Conservation (phyloP, 2,113 vertebrate genomes). For the Scalopus aquaticus region DNA sequence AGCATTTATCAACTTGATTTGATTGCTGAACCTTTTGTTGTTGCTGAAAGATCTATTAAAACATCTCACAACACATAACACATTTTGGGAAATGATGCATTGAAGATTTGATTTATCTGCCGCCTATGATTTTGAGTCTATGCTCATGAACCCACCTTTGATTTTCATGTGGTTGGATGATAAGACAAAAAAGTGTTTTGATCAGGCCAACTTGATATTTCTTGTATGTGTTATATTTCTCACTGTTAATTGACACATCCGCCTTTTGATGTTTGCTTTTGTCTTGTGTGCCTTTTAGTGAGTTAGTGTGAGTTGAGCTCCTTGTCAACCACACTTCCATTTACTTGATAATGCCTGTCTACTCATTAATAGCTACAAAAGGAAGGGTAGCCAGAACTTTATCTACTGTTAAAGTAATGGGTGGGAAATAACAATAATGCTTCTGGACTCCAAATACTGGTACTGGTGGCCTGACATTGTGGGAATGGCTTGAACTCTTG, state of each 20-base stretch:
- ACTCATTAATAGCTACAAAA: not conserved
- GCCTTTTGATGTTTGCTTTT: constrained; percentile 42
- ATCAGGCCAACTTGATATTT: constrained; percentile 10
- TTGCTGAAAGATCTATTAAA: constrained; percentile 40
- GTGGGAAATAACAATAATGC: not conserved
- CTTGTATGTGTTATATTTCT: constrained; percentile 17
- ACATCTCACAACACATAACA: not conserved
- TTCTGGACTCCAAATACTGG: not conserved
- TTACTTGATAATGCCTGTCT: constrained; percentile 25
- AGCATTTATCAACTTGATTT: not conserved
- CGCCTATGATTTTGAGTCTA: not conserved
- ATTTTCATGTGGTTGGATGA: constrained; percentile 36
- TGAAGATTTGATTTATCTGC: constrained; percentile 29
- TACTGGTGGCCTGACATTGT: not conserved
- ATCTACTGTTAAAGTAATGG: not conserved
- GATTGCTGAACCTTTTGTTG: constrained; percentile 19
- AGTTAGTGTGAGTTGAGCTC: not conserved
- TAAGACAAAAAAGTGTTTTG: constrained; percentile 38
- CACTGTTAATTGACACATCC: constrained; percentile 32
- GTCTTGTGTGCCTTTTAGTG: constrained; percentile 7
- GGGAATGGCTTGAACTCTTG: not conserved
- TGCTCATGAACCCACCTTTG: constrained; percentile 9
- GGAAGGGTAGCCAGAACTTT: not conserved
- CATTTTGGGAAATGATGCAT: not conserved
- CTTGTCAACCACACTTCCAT: not conserved